phyloP scores from a whole-genome alignment of 2,888 invertebrate species.

The Steinernema carpocapsae region DNA sequence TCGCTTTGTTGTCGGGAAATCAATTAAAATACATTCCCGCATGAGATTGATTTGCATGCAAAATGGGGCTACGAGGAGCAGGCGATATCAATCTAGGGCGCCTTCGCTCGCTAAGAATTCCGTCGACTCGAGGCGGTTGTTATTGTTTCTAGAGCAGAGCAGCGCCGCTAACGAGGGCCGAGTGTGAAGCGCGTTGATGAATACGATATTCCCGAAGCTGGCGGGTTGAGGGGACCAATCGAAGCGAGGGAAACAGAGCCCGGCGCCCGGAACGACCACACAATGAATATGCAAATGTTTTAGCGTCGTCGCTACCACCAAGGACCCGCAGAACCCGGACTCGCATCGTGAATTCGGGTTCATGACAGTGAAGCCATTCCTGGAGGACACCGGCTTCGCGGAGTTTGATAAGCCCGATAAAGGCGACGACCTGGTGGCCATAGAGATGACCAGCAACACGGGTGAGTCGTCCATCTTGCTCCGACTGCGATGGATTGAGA shows the following conservation, averaged over 20 bases:
- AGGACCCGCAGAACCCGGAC: conserved; percentile 57
- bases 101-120: neutral
- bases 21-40: conserved; percentile 34
- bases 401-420: conserved; percentile 56
- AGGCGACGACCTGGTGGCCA: conserved; percentile 61
- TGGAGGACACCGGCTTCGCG: conserved; percentile 63
- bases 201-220: conserved; percentile 34
- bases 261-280: neutral
- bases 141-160: conserved; percentile 14
- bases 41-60: conserved; percentile 33
- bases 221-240: neutral
- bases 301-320: conserved; percentile 47
- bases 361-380: conserved; percentile 60
- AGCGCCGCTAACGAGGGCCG: conserved; percentile 25
- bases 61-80: conserved; percentile 19
- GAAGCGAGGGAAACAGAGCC: neutral
- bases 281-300: conserved; percentile 29
- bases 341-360: conserved; percentile 61
- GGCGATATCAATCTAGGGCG: conserved; percentile 28
- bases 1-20: conserved; percentile 35
- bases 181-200: conserved; percentile 31
- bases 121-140: conserved; percentile 17
- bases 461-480: conserved; percentile 50
- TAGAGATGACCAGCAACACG: conserved; percentile 61
- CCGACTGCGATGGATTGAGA: neutral